Conservation (phyloP, 64 coral and sea anemone species). For the Pocillopora damicornis region DNA sequence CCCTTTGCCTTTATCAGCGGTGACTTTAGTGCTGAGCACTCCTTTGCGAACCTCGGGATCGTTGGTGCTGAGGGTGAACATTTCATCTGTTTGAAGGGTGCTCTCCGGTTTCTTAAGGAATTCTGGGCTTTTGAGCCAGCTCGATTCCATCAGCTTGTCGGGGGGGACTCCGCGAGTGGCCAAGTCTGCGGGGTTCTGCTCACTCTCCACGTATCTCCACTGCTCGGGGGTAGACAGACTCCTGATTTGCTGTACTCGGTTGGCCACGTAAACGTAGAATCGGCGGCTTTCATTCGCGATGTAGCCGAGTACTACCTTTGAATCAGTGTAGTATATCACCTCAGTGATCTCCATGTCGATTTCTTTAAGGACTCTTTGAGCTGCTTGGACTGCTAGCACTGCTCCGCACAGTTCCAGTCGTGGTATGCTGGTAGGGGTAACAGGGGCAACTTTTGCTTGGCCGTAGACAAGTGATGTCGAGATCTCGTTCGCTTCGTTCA, state of each 20-base stretch:
- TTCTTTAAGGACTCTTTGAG: background rate
- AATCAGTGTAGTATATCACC: background rate
- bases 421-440: background rate
- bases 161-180: background rate
- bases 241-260: background rate
- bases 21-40: background rate
- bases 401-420: background rate
- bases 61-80: background rate
- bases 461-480: background rate
- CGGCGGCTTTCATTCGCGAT: background rate
- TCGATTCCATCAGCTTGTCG: background rate
- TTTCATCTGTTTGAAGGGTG: background rate
- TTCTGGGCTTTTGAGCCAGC: background rate
- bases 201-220: background rate
- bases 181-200: background rate
- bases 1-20: background rate
- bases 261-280: background rate
- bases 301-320: background rate
- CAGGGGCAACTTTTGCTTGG: background rate
- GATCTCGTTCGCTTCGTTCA: background rate
- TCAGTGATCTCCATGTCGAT: background rate
- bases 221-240: background rate
- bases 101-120: background rate
- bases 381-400: background rate
- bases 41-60: conserved; percentile 8